Evolutionary conservation across 2,888 invertebrate genomes (phyloP), one percentile per base, ranked within the genome.

Genomic region (Coelopa pilipes): DNA sequence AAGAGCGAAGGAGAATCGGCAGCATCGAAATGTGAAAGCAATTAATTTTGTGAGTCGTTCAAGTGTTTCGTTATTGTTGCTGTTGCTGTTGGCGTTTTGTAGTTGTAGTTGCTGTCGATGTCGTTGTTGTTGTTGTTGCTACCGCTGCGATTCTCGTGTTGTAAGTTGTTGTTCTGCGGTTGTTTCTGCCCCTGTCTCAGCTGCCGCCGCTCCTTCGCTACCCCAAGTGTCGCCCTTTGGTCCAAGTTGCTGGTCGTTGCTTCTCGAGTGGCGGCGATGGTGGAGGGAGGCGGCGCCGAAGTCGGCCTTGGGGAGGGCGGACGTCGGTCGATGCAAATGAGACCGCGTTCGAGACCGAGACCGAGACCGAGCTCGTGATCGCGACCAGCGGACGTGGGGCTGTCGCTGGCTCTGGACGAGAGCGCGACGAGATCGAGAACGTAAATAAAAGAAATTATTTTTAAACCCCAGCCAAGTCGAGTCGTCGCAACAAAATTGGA

Each of bases 21-120:
- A 70, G 50, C 47, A 49, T 24, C 62, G 60, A 46, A 60, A 60
- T 57, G 59, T 46, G 19, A 60, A 60, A 70, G 59, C 60, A 70
- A 63, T 50, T 62, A 53, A 65, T 57, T 57, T 68, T 68, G 47
- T 59, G 59, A 21, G 19, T 12, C 17, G 15, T 47, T 59, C 63
- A 65, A 55, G 66, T 72, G 72, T 46, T 13, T 49, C 34, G 60
- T 13, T 55, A 19, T 55, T 55, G 55, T 53, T 53, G 53, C n/a
- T 9, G 1, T 13, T 17, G 55, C n/a, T 55, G 55, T 59, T 59
- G 13, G 57, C 7, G 7, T 21, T 17, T 59, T 21, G 21, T 21
- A 21, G 12, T 59, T 59, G n/a, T 59, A 12, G 57, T 59, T 12
- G 17, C 57, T 60, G 57, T 34, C 7, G 63, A 63, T 63, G 53